Evolutionary conservation across 2,888 invertebrate species (phyloP), one percentile per base, ranked within the genome.

Genomic region (Papilio gigon): DNA sequence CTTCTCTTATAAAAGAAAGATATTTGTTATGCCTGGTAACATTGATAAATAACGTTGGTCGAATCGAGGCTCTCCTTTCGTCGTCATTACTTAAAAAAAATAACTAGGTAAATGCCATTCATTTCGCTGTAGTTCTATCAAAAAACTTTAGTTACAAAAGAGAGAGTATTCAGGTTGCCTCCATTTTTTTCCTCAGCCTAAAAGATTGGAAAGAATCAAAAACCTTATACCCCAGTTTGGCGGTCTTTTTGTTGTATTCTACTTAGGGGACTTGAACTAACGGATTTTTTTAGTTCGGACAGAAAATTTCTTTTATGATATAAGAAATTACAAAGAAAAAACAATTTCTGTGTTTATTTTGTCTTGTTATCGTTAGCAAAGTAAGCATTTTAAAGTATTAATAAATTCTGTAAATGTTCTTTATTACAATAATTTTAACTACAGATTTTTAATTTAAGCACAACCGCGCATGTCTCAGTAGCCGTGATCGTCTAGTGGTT

Each of bases 401-500:
- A n/a, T n/a, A n/a, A n/a, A n/a, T n/a, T n/a, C n/a, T n/a, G n/a
- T n/a, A 40, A 40, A 40, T 40, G 14, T 2, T 4, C 14, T 11
- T 11, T 37, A n/a, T n/a, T n/a, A n/a, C 1, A 37, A 37, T 37
- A 9, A 35, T 35, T 35, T 9, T 42, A 17, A 12, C 2, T 9
- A 22, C 1, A 22, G 20, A 44, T 20, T 44, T 1, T 25, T 25
- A 25, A 4, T 14, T 14, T 25, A 14, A 4, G 1, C 12, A 9
- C 2, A 0, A 3, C 8, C 3, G 11, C 22, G 8, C 50, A 27
- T 77, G 86, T 74, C 87, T 84, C 87, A 9, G 33, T 17, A 93
- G 94, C 94, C 94, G 94, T 94, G 94, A 94, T 94, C 94, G 94
- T 94, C 93, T 94, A 94, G 94, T 94, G 94, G 94, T 94, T 94